phyloP scores from a whole-genome alignment of 2,113 vertebrate species.

The Gasterosteus nipponicus region DNA sequence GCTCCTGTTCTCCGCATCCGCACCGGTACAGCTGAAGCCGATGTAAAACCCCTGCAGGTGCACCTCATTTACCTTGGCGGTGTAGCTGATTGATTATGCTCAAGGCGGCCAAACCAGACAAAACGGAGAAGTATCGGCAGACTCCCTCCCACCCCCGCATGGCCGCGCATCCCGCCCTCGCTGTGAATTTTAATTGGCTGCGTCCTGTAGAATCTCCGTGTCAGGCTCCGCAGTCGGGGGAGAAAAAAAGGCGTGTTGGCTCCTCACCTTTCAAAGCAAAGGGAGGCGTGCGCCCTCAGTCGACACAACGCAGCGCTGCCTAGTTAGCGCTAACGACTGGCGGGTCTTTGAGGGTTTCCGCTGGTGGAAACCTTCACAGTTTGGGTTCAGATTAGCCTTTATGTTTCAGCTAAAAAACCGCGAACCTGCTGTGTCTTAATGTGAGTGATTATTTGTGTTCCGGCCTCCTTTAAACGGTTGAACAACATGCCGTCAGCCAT shows the following conservation, averaged over 20 bases:
- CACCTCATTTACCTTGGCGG: neutral
- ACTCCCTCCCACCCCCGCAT: conserved; percentile 20
- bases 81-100: conserved; percentile 30
- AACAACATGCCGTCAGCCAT: conserved; percentile 2
- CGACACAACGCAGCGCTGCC: conserved; percentile 9
- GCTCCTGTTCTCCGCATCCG: neutral
- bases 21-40: neutral
- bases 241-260: conserved; percentile 46
- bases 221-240: neutral
- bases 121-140: conserved; percentile 27
- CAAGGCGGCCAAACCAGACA: conserved; percentile 1
- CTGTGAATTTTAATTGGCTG: conserved; percentile 62
- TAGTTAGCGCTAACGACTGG: conserved; percentile 23
- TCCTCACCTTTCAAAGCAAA: conserved; percentile 53
- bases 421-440: neutral
- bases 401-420: neutral
- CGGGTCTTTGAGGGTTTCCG: conserved; percentile 21
- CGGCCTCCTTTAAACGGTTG: neutral
- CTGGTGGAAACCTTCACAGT: conserved; percentile 11
- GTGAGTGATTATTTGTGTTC: conserved; percentile 3
- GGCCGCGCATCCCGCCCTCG: neutral
- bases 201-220: conserved; percentile 31
- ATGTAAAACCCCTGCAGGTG: neutral
- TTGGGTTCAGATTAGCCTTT: neutral
- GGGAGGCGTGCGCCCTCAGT: conserved; percentile 20